Evolutionary conservation across 2,113 vertebrate genomes (phyloP).

Genomic region (Pluvialis apricaria): DNA sequence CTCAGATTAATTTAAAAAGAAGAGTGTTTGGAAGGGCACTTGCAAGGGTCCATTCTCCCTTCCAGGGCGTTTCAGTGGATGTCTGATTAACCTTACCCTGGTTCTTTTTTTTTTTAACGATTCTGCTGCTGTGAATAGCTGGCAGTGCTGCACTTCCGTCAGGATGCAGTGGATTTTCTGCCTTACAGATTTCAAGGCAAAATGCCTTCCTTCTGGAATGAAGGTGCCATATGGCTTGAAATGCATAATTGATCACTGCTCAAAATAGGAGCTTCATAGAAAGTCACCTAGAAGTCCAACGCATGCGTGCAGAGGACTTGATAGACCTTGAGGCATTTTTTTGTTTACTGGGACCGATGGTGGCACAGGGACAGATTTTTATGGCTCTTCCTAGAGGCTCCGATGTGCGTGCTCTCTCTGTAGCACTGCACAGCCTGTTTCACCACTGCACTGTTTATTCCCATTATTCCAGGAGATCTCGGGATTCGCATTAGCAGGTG

Average conservation of each 20-base stretch:
- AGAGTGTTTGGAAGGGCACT: background rate
- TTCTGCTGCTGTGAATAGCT: background rate
- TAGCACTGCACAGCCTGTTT: background rate
- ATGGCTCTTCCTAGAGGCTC: background rate
- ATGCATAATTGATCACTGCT: constrained; percentile 44
- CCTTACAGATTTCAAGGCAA: constrained; percentile 38
- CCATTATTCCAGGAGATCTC: background rate
- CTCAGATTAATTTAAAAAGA: background rate
- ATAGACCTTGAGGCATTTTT: background rate
- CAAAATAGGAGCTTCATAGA: constrained; percentile 46
- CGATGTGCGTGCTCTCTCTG: background rate
- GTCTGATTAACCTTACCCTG: background rate
- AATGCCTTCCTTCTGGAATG: constrained; percentile 38
- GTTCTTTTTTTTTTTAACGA: background rate
- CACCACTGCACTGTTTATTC: background rate
- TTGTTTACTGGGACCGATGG: background rate
- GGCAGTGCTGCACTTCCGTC: background rate
- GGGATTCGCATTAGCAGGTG: background rate
- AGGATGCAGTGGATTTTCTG: constrained; percentile 35
- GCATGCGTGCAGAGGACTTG: background rate
- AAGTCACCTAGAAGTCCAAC: constrained; percentile 1
- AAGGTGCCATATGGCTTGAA: constrained; percentile 55
- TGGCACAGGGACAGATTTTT: background rate
- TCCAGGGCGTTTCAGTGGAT: background rate
- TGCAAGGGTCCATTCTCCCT: background rate